Base-by-base conservation (phyloP, 2,113 vertebrate species). In the Oreochromis aureus region DNA sequence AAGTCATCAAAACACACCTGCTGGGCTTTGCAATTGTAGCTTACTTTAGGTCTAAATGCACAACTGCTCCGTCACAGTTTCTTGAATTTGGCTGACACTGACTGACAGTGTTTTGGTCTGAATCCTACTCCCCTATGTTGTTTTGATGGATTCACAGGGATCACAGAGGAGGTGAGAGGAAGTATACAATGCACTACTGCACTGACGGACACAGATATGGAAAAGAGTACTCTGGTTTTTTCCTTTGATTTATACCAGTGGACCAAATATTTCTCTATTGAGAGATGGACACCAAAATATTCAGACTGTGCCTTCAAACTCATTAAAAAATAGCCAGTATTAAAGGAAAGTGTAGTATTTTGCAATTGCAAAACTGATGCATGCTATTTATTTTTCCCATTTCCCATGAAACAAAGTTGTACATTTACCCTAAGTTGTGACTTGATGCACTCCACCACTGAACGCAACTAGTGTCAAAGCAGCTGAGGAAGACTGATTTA, bases 401-500 rank as follows among this genome's bases (percentile, higher is more conserved):
- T 11, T 18, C 19, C 6, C 55, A 39, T 44, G 54, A 32, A 81
- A 66, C 59, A 19, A 86, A 48, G 81, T 56, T 53, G 16, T 80
- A 48, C 69, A 22, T 63, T 83, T 61, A 53, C 54, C 16, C 30
- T 24, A 32, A 85, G 32, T 48, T 86, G 66, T 83, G 80, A 39
- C 81, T 79, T 87, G 78, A 92, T 87, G 41, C 32, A 18, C 55
- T 86, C 80, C 73, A 81, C 86, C 87, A 80, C 61, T 81, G 59
- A 91, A 85, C 54, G 61, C 66, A 84, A 88, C 76, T 34, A 6
- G 81, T 89, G 88, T 89, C 82, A 81, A 54, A 89, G 63, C 71
- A 83, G 80, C 87, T 84, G 91, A 90, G 85, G 86, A 90, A 89
- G 89, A 92, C 84, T 69, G 81, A 93, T 93, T 90, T 71, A 84